Evolutionary conservation across 2,888 invertebrate species (phyloP), one percentile per base, ranked within the genome.

Genomic region (Deilephila porcellus): DNA sequence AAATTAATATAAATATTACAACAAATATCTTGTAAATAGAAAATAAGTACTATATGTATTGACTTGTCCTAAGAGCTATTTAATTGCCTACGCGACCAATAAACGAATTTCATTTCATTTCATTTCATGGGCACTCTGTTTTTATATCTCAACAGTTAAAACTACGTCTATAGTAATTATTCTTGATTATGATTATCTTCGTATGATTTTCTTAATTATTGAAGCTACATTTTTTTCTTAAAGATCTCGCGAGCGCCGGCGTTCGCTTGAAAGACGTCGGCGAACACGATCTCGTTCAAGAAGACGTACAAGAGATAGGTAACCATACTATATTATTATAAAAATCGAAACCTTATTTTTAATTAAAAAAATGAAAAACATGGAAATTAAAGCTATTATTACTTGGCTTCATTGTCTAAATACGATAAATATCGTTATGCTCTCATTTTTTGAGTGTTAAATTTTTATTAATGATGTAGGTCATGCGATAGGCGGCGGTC

Each of bases 171-270:
- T 4, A 11, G 45, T 45, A 45, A 3, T 45, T 14, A 45, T 45
- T 45, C 11, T 45, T 45, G 45, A 14, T 14, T 45, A 11, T 45
- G 45, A 45, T 19, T 67, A 25, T 52, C 0, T 34, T 19, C 45
- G 11, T 45, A 14, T 45, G 14, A 3, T 45, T 45, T 45, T 14
- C 4, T 14, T 45, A 45, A 45, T 45, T 2, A 3, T 45, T 45
- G 8, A 37, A 37, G 17, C 37, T 19, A 20, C 71, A 71, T 53
- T 5, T 64, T 14, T 4, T 52, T 17, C 74, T 73, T 73, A 70
- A 75, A 95, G 95, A 88, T 95, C 95, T 76, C 92, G 94, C 75
- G 95, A 95, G 87, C 92, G 95, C 86, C 93, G 95, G 80, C 92
- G 95, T 82, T 95, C 95, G 80, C 86, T 94, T 81, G 95, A 94